A percentile compares a stretch with the other conserved stretches of the same genome.
These are phyloP conservation scores for Candoia aspera DNA, from an alignment of 2,113 vertebrate species.

Conservation along the genomic window DNA sequence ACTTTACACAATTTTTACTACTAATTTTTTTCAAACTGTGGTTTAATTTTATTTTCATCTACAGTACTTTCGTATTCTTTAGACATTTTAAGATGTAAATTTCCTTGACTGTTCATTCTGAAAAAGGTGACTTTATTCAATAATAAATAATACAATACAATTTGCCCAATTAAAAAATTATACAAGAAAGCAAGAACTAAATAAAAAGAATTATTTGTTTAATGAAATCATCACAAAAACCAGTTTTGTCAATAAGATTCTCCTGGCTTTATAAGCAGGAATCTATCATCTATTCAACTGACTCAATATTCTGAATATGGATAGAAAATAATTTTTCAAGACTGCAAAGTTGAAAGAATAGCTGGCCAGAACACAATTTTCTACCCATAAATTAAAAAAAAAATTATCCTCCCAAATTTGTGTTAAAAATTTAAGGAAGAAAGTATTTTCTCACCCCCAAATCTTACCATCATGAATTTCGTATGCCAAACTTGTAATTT, in stretches of 20 bases:
- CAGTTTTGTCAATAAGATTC: background rate
- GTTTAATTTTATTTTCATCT: background rate
- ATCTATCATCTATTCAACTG: background rate
- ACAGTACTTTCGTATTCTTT: background rate
- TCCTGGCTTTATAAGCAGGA: background rate
- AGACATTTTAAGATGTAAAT: background rate
- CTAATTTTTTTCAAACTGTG: background rate
- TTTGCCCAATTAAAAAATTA: background rate
- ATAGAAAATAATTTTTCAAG: background rate
- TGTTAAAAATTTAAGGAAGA: background rate
- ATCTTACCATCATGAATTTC: slow-evolving; percentile 96
- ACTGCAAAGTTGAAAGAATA: background rate
- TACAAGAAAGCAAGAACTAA: background rate
- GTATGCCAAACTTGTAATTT: slow-evolving; percentile 97
- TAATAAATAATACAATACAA: background rate
- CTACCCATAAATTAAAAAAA: background rate
- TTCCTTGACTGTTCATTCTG: background rate
- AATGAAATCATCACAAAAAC: background rate
- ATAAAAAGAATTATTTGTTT: background rate
- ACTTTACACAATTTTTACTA: background rate
- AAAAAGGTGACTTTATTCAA: background rate
- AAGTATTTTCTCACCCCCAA: background rate
- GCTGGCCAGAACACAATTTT: background rate
- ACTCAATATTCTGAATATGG: accelerated
- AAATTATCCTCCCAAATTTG: background rate